A percentile compares a stretch with the other conserved stretches of the same genome.
Conservation (phyloP, 2,797 vertebrate genomes). For the Parauchenoglanis punctatus region DNA sequence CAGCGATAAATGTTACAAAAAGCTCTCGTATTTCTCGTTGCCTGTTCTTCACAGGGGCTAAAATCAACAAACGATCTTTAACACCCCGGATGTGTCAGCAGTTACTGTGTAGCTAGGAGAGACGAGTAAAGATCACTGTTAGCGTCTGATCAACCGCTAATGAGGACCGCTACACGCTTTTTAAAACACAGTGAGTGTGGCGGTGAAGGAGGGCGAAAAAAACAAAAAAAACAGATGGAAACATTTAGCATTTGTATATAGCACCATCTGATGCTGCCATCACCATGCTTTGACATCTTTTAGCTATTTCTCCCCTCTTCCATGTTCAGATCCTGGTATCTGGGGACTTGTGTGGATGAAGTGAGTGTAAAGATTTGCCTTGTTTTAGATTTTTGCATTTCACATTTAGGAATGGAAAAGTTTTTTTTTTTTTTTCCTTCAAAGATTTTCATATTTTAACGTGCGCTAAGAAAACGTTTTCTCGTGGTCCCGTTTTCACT, state of each 20-base stretch:
- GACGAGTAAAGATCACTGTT: neutral
- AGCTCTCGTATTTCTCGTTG: neutral
- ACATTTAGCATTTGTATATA: neutral
- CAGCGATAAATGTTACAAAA: neutral
- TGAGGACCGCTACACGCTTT: neutral
- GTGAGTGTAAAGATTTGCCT: neutral
- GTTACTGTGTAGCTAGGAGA: neutral
- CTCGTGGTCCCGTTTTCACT: neutral
- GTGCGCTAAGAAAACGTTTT: neutral
- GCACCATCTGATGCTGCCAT: neutral
- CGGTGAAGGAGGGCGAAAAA: neutral
- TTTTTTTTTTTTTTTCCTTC: no score
- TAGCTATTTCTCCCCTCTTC: neutral
- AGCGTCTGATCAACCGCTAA: neutral
- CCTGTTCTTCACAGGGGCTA: neutral
- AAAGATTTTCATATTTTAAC: neutral
- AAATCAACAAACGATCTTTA: neutral
- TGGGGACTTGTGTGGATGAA: neutral
- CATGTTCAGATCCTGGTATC: neutral
- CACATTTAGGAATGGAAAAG: neutral
- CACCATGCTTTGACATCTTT: neutral
- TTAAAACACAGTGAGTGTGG: neutral
- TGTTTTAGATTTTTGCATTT: neutral
- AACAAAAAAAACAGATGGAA: neutral
- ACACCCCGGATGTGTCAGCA: neutral